Evolutionary conservation across 2,888 invertebrate species (phyloP).

Genomic region (Synergus laeviventris): DNA sequence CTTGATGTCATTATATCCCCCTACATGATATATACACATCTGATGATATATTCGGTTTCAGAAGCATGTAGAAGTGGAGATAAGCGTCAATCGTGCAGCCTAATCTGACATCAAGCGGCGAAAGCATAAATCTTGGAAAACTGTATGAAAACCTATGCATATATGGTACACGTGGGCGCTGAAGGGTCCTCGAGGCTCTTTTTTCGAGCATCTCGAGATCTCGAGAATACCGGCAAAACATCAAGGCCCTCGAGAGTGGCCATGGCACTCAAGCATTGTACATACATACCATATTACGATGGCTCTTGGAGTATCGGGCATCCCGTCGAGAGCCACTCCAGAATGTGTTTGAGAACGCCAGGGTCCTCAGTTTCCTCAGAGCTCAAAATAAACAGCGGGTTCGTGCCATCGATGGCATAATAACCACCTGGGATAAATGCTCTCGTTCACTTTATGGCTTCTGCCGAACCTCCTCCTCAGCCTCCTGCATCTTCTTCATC

Average conservation of each 20-base stretch:
- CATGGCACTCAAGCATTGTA: slow-evolving; percentile 60
- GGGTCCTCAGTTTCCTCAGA: slow-evolving; percentile 48
- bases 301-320: slow-evolving; percentile 64
- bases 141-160: slow-evolving; percentile 54
- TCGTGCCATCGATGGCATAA: slow-evolving; percentile 66
- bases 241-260: slow-evolving; percentile 56
- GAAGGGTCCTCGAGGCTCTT: slow-evolving; percentile 48
- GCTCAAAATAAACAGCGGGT: slow-evolving; percentile 48
- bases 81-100: slow-evolving; percentile 17
- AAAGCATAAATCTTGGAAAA: slow-evolving; percentile 34
- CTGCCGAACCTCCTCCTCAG: neutral
- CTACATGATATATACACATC: neutral
- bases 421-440: slow-evolving; percentile 58
- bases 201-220: slow-evolving; percentile 57
- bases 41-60: slow-evolving; percentile 18
- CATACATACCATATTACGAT: slow-evolving; percentile 60
- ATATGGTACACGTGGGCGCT: slow-evolving; percentile 54
- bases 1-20: slow-evolving; percentile 8
- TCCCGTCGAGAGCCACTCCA: slow-evolving; percentile 70
- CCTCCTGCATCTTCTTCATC: neutral
- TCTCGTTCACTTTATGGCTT: slow-evolving; percentile 31
- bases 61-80: slow-evolving; percentile 13
- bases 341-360: slow-evolving; percentile 61
- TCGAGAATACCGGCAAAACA: slow-evolving; percentile 56
- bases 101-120: slow-evolving; percentile 36